Base-by-base conservation (phyloP, 2,113 vertebrate species). In the Oostethus manadensis region DNA sequence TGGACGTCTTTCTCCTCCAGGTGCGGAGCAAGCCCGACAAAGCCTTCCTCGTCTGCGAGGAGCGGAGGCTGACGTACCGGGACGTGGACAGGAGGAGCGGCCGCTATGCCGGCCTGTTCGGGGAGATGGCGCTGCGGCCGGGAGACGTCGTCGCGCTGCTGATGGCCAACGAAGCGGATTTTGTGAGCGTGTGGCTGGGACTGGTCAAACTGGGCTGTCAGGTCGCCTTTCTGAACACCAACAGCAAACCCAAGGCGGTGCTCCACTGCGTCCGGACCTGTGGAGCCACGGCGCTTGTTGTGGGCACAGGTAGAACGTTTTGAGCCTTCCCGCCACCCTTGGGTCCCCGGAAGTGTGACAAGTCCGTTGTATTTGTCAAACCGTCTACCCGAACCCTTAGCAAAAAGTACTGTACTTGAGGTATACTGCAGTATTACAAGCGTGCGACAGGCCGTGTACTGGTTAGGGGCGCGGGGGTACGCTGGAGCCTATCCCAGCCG, bases 151-250 rank as follows among this genome's bases (percentile, higher is more conserved):
- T 92, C 6, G 94, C 95, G 6, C 64, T 95, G 73, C 74, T 94
- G 58, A 94, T 98, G 93, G 85, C 75, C 81, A 98, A 97, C 0
- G 93, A 96, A 45, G 91, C 95, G 0, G 93, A 97, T 64, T 98
- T 97, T 35, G 54, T 98, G 1, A 90, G 93, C 0, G 87, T 86
- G 18, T 97, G 94, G 95, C 87, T 98, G 0, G 95, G 92, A 1
- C 79, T 95, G 51, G 86, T 88, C 22, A 94, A 95, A 48, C 44
- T 97, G 72, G 93, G 93, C 76, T 96, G 93, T 0, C 76, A 89
- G 35, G 92, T 93, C 58, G 93, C 93, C 0, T 96, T 97, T 68
- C 89, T 98, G 55, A 98, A 95, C 86, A 86, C 78, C 77, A 95
- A 92, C 82, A 3, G 92, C 16, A 91, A 90, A 45, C 60, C 87